Conservation (phyloP, 2,113 vertebrate genomes). For the Chionis minor region DNA sequence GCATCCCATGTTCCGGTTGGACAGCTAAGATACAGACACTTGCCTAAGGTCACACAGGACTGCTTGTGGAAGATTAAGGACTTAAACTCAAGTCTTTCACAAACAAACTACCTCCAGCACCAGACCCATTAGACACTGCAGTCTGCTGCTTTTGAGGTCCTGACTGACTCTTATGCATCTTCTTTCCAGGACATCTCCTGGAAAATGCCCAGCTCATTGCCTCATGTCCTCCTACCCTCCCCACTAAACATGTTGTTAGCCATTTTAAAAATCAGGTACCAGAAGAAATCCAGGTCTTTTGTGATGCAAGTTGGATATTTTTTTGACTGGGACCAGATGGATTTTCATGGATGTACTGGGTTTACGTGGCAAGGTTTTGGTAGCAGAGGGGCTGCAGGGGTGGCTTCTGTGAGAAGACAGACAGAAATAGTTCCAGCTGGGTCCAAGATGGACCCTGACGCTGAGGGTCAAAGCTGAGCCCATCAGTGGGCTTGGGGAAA, state of each 20-base stretch:
- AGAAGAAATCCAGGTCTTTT: slow-evolving; percentile 36
- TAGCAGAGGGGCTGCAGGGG: neutral
- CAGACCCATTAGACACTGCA: neutral
- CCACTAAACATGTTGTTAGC: neutral
- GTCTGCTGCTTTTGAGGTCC: neutral
- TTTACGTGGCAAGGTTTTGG: neutral
- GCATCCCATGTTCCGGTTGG: neutral
- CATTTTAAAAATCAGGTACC: slow-evolving; percentile 37
- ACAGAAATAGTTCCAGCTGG: neutral
- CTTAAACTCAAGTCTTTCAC: neutral
- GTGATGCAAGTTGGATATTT: neutral
- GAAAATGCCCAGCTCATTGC: neutral
- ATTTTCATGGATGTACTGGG: neutral
- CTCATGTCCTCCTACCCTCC: neutral
- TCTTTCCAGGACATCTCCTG: neutral
- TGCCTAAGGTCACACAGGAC: neutral
- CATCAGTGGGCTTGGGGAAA: neutral
- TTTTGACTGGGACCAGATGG: neutral
- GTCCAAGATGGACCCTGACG: accelerated
- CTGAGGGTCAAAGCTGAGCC: neutral
- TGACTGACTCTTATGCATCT: neutral
- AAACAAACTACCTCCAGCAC: neutral
- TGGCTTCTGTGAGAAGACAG: neutral
- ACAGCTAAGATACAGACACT: neutral
- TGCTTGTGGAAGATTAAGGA: neutral